Conservation (phyloP, 2,113 vertebrate genomes). For the Struthidea cinerea region DNA sequence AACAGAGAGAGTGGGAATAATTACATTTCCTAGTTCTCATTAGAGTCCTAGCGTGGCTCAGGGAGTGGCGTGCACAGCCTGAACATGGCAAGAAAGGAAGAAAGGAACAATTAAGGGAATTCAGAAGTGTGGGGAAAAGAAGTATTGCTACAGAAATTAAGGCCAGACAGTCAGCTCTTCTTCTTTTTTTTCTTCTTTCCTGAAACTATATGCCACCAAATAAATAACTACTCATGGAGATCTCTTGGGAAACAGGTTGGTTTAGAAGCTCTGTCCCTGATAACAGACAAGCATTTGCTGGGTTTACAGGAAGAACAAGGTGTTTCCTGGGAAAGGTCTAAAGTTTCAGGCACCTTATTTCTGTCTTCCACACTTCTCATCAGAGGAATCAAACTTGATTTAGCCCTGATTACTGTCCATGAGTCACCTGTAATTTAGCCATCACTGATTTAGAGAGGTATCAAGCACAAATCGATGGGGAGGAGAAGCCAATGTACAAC, state of each 20-base stretch:
- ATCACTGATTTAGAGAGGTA: neutral
- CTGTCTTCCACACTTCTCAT: neutral
- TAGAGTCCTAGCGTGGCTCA: neutral
- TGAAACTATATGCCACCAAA: neutral
- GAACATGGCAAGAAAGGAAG: neutral
- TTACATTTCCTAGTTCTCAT: neutral
- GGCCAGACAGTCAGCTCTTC: neutral
- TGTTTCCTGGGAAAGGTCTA: neutral
- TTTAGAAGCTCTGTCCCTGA: neutral
- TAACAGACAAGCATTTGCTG: neutral
- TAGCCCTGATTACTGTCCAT: neutral
- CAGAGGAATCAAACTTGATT: neutral
- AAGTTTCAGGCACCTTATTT: neutral
- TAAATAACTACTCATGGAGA: neutral
- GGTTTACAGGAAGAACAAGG: neutral
- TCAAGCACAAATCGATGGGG: neutral
- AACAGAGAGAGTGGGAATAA: conserved; percentile 25
- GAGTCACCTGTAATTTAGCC: neutral
- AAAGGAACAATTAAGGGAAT: neutral
- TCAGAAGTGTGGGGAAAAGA: neutral
- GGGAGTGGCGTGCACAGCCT: neutral
- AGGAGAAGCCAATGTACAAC: neutral
- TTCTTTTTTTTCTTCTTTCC: neutral
- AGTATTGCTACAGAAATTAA: neutral
- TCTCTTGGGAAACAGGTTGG: neutral